Conservation (phyloP, 1,140 invertebrate species). For the Yoshiicerus persimilis region DNA sequence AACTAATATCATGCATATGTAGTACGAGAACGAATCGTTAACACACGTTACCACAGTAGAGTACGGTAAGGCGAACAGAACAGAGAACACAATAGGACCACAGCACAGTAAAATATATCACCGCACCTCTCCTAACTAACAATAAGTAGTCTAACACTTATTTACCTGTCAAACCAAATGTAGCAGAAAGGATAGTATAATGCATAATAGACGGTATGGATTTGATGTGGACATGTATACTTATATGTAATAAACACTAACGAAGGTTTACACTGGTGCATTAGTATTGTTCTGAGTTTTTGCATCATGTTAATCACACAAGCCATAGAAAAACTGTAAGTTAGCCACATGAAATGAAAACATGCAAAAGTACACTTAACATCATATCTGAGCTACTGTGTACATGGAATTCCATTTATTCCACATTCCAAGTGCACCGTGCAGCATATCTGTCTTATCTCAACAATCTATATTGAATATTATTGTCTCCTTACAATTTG, state of each 20-base stretch:
- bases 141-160: background rate
- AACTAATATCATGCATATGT: background rate
- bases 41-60: no score
- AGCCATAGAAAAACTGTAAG: background rate
- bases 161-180: background rate
- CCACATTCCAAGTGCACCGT: background rate
- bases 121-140: background rate
- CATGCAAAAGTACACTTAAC: background rate
- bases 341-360: conserved; percentile 17
- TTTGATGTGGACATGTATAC: background rate
- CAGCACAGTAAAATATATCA: background rate
- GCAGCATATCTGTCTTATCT: background rate
- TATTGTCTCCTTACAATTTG: background rate
- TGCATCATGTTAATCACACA: background rate
- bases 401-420: background rate
- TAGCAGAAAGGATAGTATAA: background rate
- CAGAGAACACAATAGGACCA: background rate
- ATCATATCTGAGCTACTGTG: background rate
- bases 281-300: background rate
- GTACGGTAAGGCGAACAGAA: no score
- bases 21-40: background rate
- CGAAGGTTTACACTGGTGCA: background rate
- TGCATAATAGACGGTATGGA: background rate
- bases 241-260: background rate
- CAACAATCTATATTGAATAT: background rate